Evolutionary conservation across 2,797 vertebrate species (phyloP).

Genomic region (Pipistrellus pygmaeus): DNA sequence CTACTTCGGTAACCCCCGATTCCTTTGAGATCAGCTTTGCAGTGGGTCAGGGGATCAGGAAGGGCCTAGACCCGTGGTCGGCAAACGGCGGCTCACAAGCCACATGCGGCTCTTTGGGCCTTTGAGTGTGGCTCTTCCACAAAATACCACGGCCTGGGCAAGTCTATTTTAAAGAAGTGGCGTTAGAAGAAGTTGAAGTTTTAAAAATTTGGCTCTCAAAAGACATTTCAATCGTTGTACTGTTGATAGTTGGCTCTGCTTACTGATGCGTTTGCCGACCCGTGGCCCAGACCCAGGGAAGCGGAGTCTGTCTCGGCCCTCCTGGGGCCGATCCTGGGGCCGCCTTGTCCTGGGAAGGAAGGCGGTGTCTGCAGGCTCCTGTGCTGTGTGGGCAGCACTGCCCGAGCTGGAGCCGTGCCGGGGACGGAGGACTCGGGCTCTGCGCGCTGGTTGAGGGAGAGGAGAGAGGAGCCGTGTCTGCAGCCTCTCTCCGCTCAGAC

Average conservation of each 20-base stretch:
- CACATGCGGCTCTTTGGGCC: too few relatives aligned
- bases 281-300: neutral
- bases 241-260: too few relatives aligned
- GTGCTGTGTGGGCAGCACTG: neutral
- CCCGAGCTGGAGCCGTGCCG: neutral
- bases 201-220: too few relatives aligned
- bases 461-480: neutral
- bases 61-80: neutral
- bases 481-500: neutral
- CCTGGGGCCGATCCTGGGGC: neutral
- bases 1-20: neutral
- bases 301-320: neutral
- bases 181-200: too few relatives aligned
- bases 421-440: too few relatives aligned
- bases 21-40: neutral
- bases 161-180: too few relatives aligned
- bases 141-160: too few relatives aligned
- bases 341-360: neutral
- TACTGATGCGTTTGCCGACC: too few relatives aligned
- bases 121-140: too few relatives aligned
- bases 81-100: too few relatives aligned
- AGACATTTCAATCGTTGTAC: too few relatives aligned
- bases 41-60: rapidly evolving
- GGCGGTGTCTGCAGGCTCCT: neutral
- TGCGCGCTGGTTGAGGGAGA: too few relatives aligned